Base-by-base conservation (phyloP, 2,888 invertebrate species). In the Eilema caniola region DNA sequence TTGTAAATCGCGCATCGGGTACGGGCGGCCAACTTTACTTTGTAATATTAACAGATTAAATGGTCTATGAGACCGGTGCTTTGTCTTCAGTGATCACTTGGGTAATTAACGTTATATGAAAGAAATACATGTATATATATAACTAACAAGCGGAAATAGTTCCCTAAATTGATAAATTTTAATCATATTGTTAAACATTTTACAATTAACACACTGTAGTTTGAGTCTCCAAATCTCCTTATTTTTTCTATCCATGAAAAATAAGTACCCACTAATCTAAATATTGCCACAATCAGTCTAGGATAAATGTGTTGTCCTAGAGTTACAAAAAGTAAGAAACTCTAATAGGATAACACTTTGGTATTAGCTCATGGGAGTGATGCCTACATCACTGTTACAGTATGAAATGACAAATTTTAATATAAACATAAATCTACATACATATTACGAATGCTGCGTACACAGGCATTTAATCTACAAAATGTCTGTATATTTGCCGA, bases 401-500 rank as follows among this genome's bases (percentile, higher is more conserved):
- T 41, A 25, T 16, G 24, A 64, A 56, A 68, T 59, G 59, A 65
- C 65, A 72, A 70, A 71, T n/a, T n/a, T n/a, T n/a, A n/a, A n/a
- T 77, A 62, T 70, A 66, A 68, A 63, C 28, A 24, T 67, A 74
- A 73, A 70, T 75, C 69, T 71, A 78, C 69, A 72, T 64, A 72
- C 56, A 66, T 25, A 66, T 7, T n/a, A n/a, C n/a, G 41, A 28
- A 63, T 28, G 23, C 56, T 53, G 64, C 70, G 72, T 70, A 76
- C 64, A 80, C 66, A 71, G 75, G 67, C 85, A 85, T 89, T 88
- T 89, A 90, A 90, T 90, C 89, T 89, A 81, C 82, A 83, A 86
- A 90, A 89, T 89, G 89, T 87, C 85, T 85, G 85, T 84, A 86
- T 84, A 84, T 86, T 85, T 88, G 86, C 86, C 83, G 75, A 65